phyloP scores from a whole-genome alignment of 2,888 invertebrate genomes.

The Trissolcus japonicus region DNA sequence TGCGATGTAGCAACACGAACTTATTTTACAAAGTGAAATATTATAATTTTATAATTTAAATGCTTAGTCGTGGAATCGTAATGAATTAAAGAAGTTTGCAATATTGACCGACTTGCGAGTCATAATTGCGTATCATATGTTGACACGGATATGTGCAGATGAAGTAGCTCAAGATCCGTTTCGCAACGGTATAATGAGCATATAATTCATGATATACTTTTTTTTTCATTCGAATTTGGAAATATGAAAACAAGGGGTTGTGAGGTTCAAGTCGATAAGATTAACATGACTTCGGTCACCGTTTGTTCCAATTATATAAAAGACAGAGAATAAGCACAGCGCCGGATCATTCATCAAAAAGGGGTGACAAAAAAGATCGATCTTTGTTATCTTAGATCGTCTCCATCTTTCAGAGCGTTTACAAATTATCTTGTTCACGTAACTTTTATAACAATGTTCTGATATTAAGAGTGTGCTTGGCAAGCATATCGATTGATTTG shows the following conservation, averaged over 20 bases:
- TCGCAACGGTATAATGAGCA: slow-evolving; percentile 56
- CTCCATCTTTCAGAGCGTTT: slow-evolving; percentile 13
- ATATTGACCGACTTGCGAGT: slow-evolving; percentile 57
- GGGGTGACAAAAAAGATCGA: slow-evolving; percentile 36
- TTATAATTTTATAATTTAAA: slow-evolving; percentile 44
- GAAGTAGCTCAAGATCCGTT: slow-evolving; percentile 57
- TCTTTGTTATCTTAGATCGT: slow-evolving; percentile 22
- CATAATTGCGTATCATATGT: slow-evolving; percentile 53
- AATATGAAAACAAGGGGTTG: slow-evolving; percentile 67
- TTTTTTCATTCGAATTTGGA: slow-evolving; percentile 63
- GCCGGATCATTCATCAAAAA: slow-evolving; percentile 22
- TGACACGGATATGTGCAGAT: slow-evolving; percentile 53
- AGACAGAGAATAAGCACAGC: slow-evolving; percentile 35
- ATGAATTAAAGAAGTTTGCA: slow-evolving; percentile 54
- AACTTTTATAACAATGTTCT: background rate
- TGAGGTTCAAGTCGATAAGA: slow-evolving; percentile 67
- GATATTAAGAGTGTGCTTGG: no score
- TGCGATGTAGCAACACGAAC: slow-evolving; percentile 27
- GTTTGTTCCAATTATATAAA: slow-evolving; percentile 63
- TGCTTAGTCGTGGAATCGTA: slow-evolving; percentile 46
- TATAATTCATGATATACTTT: slow-evolving; percentile 55
- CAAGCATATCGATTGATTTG: no score
- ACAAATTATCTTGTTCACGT: slow-evolving; percentile 19
- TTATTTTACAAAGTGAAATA: slow-evolving; percentile 33
- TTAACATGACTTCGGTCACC: slow-evolving; percentile 60